Conservation (phyloP, 2,113 vertebrate genomes). For the Proteles cristata region DNA sequence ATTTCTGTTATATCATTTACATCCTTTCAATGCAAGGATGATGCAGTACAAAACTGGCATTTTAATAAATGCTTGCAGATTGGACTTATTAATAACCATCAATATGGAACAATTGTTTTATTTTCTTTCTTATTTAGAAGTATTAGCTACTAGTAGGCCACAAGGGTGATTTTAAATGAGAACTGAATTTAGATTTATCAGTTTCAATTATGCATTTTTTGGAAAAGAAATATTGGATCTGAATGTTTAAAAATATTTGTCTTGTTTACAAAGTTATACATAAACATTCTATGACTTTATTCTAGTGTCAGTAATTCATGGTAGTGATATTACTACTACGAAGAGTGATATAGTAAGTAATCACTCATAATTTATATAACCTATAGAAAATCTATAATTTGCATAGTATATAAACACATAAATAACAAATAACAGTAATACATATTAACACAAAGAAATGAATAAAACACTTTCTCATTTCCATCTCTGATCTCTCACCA, state of each 20-base stretch:
- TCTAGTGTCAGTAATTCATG: neutral
- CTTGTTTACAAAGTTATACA: neutral
- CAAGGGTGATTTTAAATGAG: neutral
- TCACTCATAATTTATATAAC: neutral
- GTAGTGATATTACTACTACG: neutral
- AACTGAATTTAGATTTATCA: neutral
- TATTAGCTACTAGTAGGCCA: neutral
- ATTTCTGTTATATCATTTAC: constrained; percentile 8
- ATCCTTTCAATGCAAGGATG: neutral
- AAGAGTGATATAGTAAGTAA: neutral
- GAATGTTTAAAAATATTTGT: constrained; percentile 13
- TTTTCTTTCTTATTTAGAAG: neutral
- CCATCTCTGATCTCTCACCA: neutral
- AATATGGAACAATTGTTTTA: neutral
- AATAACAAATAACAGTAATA: neutral
- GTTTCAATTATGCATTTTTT: neutral
- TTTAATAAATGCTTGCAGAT: neutral
- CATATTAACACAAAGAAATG: neutral
- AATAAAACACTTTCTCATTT: neutral
- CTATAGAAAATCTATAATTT: neutral
- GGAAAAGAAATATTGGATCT: neutral
- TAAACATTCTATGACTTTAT: neutral
- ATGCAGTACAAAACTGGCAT: neutral
- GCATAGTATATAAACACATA: neutral
- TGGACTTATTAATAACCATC: neutral